These are phyloP conservation scores for Hyperoodon ampullatus DNA, from an alignment of 2,113 vertebrate species.

Conservation along the genomic window DNA sequence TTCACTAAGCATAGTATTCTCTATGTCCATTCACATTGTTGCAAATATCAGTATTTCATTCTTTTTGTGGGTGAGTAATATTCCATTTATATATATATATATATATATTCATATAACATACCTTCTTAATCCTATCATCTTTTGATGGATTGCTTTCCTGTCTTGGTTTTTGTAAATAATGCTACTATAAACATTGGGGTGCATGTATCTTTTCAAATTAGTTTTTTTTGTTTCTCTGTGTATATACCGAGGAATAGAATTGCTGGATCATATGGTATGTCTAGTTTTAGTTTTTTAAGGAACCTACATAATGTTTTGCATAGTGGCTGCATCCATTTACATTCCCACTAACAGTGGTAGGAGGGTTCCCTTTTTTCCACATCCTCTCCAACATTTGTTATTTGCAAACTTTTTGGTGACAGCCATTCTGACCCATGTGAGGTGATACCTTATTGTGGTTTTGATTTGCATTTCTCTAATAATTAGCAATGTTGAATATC, in stretches of 20 bases:
- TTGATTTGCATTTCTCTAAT: not conserved
- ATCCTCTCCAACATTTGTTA: not conserved
- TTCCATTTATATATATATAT: not conserved
- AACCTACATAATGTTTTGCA: not conserved
- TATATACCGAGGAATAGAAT: not conserved
- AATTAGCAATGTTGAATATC: not conserved
- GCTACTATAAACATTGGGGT: not conserved
- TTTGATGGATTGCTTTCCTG: not conserved
- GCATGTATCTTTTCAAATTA: not conserved
- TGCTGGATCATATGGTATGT: not conserved
- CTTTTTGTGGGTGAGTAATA: not conserved
- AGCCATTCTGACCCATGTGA: not conserved
- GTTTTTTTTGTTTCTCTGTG: not conserved
- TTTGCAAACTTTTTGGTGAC: not conserved
- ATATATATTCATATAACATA: no score
- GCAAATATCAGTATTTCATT: not conserved
- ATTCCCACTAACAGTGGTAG: not conserved
- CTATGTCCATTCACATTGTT: not conserved
- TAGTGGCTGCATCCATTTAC: not conserved
- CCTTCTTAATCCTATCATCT: not conserved
- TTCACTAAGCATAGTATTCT: not conserved
- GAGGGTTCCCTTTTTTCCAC: not conserved
- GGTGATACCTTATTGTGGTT: not conserved
- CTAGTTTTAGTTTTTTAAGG: not conserved
- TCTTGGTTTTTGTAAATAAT: not conserved